Evolutionary conservation across 2,888 invertebrate species (phyloP).

Genomic region (Ganaspis brasiliensis): DNA sequence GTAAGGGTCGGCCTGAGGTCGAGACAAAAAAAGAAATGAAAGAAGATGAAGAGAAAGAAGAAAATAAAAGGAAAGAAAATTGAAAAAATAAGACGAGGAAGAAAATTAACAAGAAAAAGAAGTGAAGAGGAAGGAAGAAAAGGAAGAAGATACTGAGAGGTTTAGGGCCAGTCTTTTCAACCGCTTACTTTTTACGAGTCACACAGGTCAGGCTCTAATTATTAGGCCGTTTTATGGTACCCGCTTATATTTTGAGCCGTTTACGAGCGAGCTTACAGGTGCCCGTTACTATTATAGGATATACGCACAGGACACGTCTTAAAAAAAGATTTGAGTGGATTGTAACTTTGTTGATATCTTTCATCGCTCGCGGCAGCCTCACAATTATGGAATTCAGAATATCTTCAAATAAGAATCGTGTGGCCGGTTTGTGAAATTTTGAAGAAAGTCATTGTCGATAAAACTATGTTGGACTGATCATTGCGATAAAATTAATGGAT

Average conservation of each 20-base stretch:
- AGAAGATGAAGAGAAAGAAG: conserved; percentile 48
- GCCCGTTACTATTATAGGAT: conserved; percentile 13
- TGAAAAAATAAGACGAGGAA: conserved; percentile 44
- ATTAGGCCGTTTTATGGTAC: conserved; percentile 73
- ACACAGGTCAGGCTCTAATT: conserved; percentile 75
- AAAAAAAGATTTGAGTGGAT: conserved; percentile 4
- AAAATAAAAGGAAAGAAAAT: conserved; percentile 35
- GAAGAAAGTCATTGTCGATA: conserved; percentile 3
- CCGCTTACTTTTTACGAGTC: conserved; percentile 71
- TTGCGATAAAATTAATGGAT: neutral
- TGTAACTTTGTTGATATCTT: conserved; percentile 33
- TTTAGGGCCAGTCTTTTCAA: conserved; percentile 26
- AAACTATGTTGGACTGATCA: conserved; percentile 11
- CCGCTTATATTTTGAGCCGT: conserved; percentile 23
- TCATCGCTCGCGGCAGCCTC: conserved; percentile 14
- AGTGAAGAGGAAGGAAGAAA: conserved; percentile 52
- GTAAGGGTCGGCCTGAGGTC: conserved; percentile 48
- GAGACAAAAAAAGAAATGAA: conserved; percentile 45
- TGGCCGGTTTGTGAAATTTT: neutral
- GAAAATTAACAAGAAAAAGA: conserved; percentile 44
- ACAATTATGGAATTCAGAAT: conserved; percentile 11
- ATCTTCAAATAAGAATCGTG: neutral
- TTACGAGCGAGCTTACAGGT: conserved; percentile 19
- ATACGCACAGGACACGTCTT: neutral
- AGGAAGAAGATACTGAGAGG: conserved; percentile 48